A percentile compares a stretch with the other conserved stretches of the same genome.
Evolutionary conservation across 2,797 vertebrate species (phyloP).

Genomic region (Emydoidea blandingii): DNA sequence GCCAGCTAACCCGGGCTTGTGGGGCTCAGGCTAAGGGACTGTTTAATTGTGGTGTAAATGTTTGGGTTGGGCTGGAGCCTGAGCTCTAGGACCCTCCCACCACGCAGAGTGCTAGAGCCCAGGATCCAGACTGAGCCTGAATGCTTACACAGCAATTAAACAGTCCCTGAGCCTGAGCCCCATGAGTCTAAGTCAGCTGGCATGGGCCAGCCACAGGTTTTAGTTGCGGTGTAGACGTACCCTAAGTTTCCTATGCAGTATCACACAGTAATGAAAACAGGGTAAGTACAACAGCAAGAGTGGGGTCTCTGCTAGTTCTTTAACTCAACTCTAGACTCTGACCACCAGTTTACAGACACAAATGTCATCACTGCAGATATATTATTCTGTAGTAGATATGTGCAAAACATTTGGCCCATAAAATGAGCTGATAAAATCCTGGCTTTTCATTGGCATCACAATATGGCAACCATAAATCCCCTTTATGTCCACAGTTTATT

Average conservation of each 20-base stretch:
- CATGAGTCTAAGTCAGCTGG: neutral
- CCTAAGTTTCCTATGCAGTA: neutral
- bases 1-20: neutral
- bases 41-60: neutral
- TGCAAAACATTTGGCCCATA: neutral
- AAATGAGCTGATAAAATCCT: neutral
- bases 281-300: neutral
- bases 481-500: neutral
- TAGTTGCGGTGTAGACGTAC: neutral
- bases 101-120: neutral
- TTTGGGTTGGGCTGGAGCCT: neutral
- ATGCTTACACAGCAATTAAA: neutral
- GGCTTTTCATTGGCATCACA: neutral
- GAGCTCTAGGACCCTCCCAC: neutral
- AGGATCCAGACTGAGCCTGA: neutral
- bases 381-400: neutral
- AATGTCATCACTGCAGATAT: neutral
- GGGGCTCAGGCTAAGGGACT: neutral
- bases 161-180: neutral
- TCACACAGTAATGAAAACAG: neutral
- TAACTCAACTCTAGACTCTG: slow-evolving; percentile 4
- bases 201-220: neutral
- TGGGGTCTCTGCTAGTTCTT: neutral
- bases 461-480: neutral
- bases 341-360: neutral